These are phyloP conservation scores for Rousettus leschenaultii DNA, from an alignment of 2,113 vertebrate species.

Conservation along the genomic window DNA sequence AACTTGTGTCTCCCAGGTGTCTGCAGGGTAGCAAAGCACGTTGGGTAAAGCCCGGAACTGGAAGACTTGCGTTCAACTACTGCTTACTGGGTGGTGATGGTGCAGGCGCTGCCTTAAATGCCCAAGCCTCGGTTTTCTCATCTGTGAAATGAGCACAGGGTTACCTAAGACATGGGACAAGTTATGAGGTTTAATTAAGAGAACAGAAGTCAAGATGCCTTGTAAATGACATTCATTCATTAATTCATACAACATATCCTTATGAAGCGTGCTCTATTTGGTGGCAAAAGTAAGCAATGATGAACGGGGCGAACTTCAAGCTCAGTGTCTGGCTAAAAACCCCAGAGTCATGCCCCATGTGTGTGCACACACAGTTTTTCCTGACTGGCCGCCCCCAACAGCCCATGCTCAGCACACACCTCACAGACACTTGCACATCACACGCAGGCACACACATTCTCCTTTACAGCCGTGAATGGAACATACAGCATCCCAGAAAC, in stretches of 20 bases:
- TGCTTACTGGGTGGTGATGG: not conserved
- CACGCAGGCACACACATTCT: too few relatives aligned
- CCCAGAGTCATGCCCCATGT: not conserved
- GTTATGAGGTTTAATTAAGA: not conserved
- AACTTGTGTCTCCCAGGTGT: not conserved
- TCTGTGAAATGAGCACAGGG: not conserved
- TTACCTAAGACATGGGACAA: not conserved
- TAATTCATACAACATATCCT: not conserved
- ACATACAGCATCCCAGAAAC: not conserved
- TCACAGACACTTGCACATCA: not conserved
- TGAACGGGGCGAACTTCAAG: not conserved
- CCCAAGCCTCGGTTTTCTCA: not conserved
- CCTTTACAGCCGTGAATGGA: not conserved
- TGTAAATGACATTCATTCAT: not conserved
- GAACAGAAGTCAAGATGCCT: not conserved
- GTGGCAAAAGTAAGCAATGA: not conserved
- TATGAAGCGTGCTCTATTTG: rapidly evolving
- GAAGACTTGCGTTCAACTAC: not conserved
- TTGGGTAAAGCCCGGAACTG: not conserved
- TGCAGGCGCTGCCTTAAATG: too few relatives aligned
- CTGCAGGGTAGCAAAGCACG: not conserved
- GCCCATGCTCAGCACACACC: not conserved
- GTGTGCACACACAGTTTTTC: not conserved
- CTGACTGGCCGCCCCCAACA: not conserved
- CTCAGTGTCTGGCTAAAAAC: not conserved